A percentile compares a stretch with the other conserved stretches of the same genome.
Evolutionary conservation across 2,888 invertebrate species (phyloP).

Genomic region (Latheticus oryzae): DNA sequence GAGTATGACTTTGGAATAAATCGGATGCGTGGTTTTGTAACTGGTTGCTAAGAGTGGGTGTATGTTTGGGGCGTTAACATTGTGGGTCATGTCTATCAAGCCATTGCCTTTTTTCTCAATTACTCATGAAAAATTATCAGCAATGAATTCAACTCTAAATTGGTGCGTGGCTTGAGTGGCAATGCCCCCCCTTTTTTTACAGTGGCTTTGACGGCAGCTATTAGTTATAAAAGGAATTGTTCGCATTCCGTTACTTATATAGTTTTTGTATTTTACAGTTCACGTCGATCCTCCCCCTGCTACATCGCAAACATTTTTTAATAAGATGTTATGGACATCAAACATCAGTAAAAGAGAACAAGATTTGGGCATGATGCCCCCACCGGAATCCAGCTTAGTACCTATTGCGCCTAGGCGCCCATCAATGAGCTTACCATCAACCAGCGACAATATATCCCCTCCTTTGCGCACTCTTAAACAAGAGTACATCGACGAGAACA

Average conservation of each 20-base stretch:
- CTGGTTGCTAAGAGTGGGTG: conserved; percentile 50
- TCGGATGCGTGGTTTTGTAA: conserved; percentile 51
- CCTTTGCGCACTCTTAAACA: conserved; percentile 71
- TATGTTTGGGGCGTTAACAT: conserved; percentile 62
- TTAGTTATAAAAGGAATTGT: conserved; percentile 52
- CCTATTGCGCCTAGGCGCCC: conserved; percentile 72
- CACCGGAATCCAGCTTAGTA: conserved; percentile 72
- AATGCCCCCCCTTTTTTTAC: conserved; percentile 63
- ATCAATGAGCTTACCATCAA: conserved; percentile 69
- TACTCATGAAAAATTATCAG: not conserved
- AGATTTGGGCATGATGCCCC: conserved; percentile 76
- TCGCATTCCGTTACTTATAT: conserved; percentile 56
- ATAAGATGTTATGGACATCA: conserved; percentile 60
- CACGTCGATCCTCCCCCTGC: conserved; percentile 56
- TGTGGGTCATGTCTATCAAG: conserved; percentile 66
- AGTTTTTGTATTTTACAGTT: conserved; percentile 63
- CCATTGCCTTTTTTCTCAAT: conserved; percentile 49
- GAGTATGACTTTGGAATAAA: conserved; percentile 44
- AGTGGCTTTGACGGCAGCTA: conserved; percentile 65
- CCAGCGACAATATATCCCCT: conserved; percentile 70
- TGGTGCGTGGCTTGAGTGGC: conserved; percentile 63
- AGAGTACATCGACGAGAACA: conserved; percentile 78
- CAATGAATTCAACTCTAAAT: not conserved
- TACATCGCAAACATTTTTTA: conserved; percentile 50
- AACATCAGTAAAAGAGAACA: conserved; percentile 68